Evolutionary conservation across 2,888 invertebrate species (phyloP), one percentile per base, ranked within the genome.

Genomic region (Drosophila colorata): DNA sequence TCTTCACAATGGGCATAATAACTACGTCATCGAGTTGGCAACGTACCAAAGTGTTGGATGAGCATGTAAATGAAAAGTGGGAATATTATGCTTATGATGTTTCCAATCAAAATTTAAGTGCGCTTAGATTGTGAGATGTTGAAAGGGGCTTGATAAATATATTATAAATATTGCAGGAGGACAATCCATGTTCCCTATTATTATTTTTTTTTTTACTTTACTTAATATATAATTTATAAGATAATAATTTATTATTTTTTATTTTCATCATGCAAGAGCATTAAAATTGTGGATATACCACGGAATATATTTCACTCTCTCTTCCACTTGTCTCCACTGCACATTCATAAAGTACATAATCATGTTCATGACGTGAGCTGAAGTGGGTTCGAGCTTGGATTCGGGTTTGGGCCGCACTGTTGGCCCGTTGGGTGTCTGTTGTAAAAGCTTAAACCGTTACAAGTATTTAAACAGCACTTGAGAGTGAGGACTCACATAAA

Each of bases 341-440:
- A 83, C 80, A 86, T 80, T 83, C 80, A 86, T 86, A 83, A 82
- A 83, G 82, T 83, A 83, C 82, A 86, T 86, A 83, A 83, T 83
- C 86, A 83, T 83, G 82, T 86, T 86, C 83, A 83, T 76, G 76
- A 76, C 76, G 76, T 76, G 74, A 65, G 66, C 63, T 77, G 66
- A 73, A 77, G 76, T 73, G 77, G 69, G 18, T 49, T 46, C n/a
- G 38, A 63, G 35, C 23, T 37, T 33, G 43, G 47, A 33, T 46
- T 37, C 23, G 41, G 44, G 38, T 37, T 44, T 31, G 51, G 33
- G 33, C 4, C 35, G 52, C 38, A 37, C 53, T 35, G 61, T 41
- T 35, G 52, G 41, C 13, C 53, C n/a, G 43, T 68, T 48, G 31
- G 68, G 70, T 57, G 57, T 52, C 52, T 53, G 47, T 47, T 61